These are phyloP conservation scores for Caenorhabditis auriculariae DNA, from an alignment of 2,888 invertebrate genomes.

Conservation along the genomic window DNA sequence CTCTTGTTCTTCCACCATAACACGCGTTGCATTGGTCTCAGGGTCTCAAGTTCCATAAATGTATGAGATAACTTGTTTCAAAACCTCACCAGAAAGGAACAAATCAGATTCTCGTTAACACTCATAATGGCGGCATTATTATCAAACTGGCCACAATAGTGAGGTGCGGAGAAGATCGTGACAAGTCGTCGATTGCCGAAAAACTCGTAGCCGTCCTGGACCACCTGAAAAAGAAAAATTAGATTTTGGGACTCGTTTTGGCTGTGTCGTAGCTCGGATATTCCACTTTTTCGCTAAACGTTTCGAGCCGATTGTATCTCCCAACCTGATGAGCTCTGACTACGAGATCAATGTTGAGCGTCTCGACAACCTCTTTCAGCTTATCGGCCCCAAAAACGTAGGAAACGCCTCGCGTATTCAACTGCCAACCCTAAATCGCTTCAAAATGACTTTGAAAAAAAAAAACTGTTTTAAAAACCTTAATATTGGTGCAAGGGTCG, in stretches of 20 bases:
- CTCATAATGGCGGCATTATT: conserved; percentile 54
- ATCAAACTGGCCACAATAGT: conserved; percentile 50
- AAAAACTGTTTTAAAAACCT: too few species aligned
- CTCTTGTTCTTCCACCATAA: too few species aligned
- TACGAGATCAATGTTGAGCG: conserved; percentile 44
- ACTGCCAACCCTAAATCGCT: conserved; percentile 39
- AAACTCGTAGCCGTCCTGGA: conserved; percentile 71
- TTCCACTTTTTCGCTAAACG: too few species aligned
- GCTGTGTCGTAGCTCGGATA: too few species aligned
- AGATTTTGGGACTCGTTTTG: neutral
- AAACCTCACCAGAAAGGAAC: conserved; percentile 42
- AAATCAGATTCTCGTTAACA: conserved; percentile 38
- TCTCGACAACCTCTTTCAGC: conserved; percentile 57
- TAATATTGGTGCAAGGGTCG: conserved; percentile 43
- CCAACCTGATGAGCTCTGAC: conserved; percentile 48
- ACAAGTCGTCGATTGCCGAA: conserved; percentile 62
- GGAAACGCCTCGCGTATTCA: conserved; percentile 67
- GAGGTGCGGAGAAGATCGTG: conserved; percentile 44
- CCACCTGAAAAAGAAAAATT: conserved; percentile 61
- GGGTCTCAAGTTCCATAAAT: too few species aligned
- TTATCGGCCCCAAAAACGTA: conserved; percentile 69
- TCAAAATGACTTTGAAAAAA: too few species aligned
- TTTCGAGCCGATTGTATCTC: neutral
- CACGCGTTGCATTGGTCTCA: too few species aligned
- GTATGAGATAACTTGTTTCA: too few species aligned